Conservation (phyloP, 2,888 invertebrate genomes). For the Metopia argyrocephala region DNA sequence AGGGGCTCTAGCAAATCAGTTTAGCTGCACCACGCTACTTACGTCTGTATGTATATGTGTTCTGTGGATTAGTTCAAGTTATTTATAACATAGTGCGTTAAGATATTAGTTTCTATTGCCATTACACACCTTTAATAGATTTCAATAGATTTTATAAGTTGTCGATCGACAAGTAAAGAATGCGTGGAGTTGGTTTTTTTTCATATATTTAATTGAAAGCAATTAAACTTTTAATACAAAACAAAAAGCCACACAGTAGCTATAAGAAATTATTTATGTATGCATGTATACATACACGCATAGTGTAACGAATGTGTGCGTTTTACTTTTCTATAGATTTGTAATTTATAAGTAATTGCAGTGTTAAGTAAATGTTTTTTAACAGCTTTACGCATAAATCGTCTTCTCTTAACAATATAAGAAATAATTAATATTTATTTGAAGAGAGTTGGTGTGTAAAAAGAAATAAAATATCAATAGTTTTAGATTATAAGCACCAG, state of each 20-base stretch:
- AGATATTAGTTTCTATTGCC: neutral
- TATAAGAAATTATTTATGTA: neutral
- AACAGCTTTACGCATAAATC: conserved; percentile 41
- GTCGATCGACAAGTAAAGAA: conserved; percentile 28
- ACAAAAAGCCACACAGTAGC: conserved; percentile 4
- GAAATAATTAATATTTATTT: conserved; percentile 23
- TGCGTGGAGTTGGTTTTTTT: conserved; percentile 64
- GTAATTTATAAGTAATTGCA: conserved; percentile 42
- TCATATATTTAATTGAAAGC: conserved; percentile 75
- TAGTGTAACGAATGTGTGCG: neutral
- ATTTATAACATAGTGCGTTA: conserved; percentile 58
- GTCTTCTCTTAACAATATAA: neutral
- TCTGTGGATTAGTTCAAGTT: no score
- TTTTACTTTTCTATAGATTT: conserved; percentile 12
- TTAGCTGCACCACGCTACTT: conserved; percentile 8
- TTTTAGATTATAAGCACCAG: conserved; percentile 49
- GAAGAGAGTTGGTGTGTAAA: neutral
- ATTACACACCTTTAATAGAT: neutral
- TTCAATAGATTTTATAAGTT: conserved; percentile 20
- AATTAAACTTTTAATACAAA: conserved; percentile 74
- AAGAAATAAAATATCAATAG: conserved; percentile 45
- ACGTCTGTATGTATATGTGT: neutral
- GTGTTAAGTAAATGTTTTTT: conserved; percentile 46
- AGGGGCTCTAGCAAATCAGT: conserved; percentile 30
- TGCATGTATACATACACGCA: neutral